Percentiles rank a stretch among this genome's conserved stretches.
phyloP scores from a whole-genome alignment of 2,888 invertebrate genomes.

The Phrixothrix hirtus region DNA sequence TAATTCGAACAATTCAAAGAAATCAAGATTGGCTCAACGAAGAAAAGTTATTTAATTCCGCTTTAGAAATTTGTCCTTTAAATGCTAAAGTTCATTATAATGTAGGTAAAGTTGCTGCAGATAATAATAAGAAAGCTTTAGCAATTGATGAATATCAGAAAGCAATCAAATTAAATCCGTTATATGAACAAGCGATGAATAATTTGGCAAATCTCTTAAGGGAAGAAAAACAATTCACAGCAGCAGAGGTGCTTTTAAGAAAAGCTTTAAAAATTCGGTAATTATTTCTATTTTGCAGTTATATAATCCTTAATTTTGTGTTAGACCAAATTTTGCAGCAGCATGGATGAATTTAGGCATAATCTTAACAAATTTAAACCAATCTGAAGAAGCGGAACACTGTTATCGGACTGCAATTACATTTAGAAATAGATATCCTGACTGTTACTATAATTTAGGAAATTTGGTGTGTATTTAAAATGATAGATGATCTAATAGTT shows the following conservation, averaged over 20 bases:
- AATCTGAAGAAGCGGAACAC: slow-evolving; percentile 70
- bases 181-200: slow-evolving; percentile 92
- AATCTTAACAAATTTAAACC: slow-evolving; percentile 75
- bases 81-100: slow-evolving; percentile 96
- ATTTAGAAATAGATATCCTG: slow-evolving; percentile 80
- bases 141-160: slow-evolving; percentile 78
- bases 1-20: slow-evolving; percentile 62
- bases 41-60: slow-evolving; percentile 76
- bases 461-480: slow-evolving; percentile 73
- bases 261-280: slow-evolving; percentile 76
- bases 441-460: slow-evolving; percentile 93
- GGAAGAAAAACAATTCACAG: slow-evolving; percentile 66
- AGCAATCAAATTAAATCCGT: slow-evolving; percentile 66
- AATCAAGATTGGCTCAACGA: slow-evolving; percentile 83
- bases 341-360: slow-evolving; percentile 99
- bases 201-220: slow-evolving; percentile 87
- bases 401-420: slow-evolving; percentile 81
- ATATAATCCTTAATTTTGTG: slow-evolving; percentile 26
- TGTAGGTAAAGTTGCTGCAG: slow-evolving; percentile 85
- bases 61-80: slow-evolving; percentile 83
- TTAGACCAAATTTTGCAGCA: slow-evolving; percentile 83
- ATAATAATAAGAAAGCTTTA: slow-evolving; percentile 66
- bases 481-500: too few species aligned
- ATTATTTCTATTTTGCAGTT: slow-evolving; percentile 33
- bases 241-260: slow-evolving; percentile 74